Evolutionary conservation across 2,888 invertebrate genomes (phyloP).

Genomic region (Salpingus planirostris): DNA sequence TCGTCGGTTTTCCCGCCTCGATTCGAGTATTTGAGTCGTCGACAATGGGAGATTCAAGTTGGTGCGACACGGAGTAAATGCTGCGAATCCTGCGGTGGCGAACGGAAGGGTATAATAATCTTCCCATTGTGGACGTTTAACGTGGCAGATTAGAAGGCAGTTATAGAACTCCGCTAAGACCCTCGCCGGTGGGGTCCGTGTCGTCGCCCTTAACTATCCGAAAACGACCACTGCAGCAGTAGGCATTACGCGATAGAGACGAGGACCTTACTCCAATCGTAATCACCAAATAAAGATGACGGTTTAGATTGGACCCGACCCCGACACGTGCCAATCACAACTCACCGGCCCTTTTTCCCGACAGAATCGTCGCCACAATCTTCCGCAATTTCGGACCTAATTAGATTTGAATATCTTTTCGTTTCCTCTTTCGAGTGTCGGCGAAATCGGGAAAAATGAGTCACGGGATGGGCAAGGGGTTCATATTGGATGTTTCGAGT

Average conservation of each 20-base stretch:
- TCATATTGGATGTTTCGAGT: no score
- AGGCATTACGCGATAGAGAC: no score
- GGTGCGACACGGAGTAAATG: not conserved
- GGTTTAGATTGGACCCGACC: constrained; percentile 10
- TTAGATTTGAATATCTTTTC: no score
- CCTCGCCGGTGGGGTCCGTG: constrained; percentile 14
- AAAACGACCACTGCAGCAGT: constrained; percentile 5
- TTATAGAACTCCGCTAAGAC: constrained; percentile 30
- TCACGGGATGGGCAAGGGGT: no score
- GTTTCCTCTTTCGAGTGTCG: no score
- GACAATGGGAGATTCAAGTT: not conserved
- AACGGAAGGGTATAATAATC: constrained; percentile 25
- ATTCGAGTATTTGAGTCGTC: no score
- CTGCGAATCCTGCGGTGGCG: not conserved
- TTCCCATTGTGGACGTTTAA: constrained; percentile 31
- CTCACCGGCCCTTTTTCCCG: not conserved
- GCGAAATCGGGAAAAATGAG: no score
- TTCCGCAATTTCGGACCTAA: no score
- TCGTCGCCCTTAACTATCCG: constrained; percentile 12
- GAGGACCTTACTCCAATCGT: constrained; percentile 2
- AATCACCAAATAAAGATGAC: constrained; percentile 5
- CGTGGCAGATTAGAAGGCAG: constrained; percentile 32
- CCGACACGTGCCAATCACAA: no score
- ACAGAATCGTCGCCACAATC: not conserved
- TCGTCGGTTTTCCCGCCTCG: not conserved